Conservation (phyloP, 1,140 invertebrate species). For the Bombus difficillimus region DNA sequence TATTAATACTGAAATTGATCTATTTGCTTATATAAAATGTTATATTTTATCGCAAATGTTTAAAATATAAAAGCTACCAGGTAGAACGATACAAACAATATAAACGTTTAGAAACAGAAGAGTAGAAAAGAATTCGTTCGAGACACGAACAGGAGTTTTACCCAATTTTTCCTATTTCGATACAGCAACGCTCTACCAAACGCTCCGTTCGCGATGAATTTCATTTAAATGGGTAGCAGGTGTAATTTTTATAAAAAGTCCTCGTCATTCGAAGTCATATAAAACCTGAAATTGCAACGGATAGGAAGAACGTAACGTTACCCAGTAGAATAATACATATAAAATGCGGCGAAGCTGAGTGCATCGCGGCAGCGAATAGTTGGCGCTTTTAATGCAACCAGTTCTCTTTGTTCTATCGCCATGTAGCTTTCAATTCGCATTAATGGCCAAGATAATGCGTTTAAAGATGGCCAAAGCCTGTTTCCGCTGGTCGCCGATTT, state of each 20-base stretch:
- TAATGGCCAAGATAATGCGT: slow-evolving; percentile 27
- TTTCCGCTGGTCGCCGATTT: not conserved
- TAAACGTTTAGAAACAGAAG: not conserved
- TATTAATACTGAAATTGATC: not conserved
- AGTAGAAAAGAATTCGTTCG: not conserved
- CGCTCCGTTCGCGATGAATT: slow-evolving; percentile 48
- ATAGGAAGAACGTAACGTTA: slow-evolving; percentile 30
- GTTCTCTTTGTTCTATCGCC: not conserved
- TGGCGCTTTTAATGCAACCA: slow-evolving; percentile 11
- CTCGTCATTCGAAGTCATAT: not conserved
- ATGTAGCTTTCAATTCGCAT: slow-evolving; percentile 35
- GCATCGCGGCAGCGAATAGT: slow-evolving; percentile 12
- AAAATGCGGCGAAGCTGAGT: not conserved
- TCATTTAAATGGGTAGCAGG: slow-evolving; percentile 42
- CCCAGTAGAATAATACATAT: slow-evolving; percentile 24
- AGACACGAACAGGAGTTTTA: no score
- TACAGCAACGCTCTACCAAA: slow-evolving; percentile 35
- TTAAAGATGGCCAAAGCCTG: not conserved
- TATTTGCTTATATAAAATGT: not conserved
- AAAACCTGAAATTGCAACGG: slow-evolving; percentile 33
- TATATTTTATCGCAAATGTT: not conserved
- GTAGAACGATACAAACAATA: not conserved
- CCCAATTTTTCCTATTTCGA: not conserved
- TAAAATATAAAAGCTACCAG: not conserved
- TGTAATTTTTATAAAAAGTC: slow-evolving; percentile 59